phyloP scores from a whole-genome alignment of 2,888 invertebrate genomes.

The Tromatobia lineatoria region DNA sequence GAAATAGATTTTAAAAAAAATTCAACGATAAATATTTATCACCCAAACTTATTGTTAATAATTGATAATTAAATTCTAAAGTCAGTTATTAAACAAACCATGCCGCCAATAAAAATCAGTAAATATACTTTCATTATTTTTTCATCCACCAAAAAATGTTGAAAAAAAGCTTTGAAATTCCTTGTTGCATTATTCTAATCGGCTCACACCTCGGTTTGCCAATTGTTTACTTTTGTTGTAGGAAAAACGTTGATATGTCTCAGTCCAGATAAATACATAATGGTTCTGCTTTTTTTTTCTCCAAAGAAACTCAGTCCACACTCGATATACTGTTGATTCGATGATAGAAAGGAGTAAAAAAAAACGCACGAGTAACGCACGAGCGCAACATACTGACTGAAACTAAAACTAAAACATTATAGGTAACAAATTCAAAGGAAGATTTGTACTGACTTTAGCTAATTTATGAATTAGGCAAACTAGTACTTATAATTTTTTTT shows the following conservation, averaged over 20 bases:
- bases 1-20: too few species aligned
- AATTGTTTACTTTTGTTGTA: neutral
- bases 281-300: slow-evolving; percentile 30
- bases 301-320: neutral
- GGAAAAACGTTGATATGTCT: neutral
- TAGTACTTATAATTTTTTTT: too few species aligned
- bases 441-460: too few species aligned
- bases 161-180: slow-evolving; percentile 13
- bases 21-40: too few species aligned
- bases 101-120: too few species aligned
- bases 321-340: slow-evolving; percentile 10
- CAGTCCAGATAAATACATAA: neutral
- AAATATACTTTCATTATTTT: neutral
- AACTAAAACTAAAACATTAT: too few species aligned
- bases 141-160: neutral
- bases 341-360: neutral
- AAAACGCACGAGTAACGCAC: slow-evolving; percentile 24
- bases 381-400: too few species aligned
- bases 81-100: too few species aligned
- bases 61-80: too few species aligned
- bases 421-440: too few species aligned
- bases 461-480: too few species aligned
- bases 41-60: too few species aligned
- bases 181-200: neutral
- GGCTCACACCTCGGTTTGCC: neutral